These are phyloP conservation scores for Venusia cambrica DNA, from an alignment of 2,888 invertebrate species.

Conservation along the genomic window DNA sequence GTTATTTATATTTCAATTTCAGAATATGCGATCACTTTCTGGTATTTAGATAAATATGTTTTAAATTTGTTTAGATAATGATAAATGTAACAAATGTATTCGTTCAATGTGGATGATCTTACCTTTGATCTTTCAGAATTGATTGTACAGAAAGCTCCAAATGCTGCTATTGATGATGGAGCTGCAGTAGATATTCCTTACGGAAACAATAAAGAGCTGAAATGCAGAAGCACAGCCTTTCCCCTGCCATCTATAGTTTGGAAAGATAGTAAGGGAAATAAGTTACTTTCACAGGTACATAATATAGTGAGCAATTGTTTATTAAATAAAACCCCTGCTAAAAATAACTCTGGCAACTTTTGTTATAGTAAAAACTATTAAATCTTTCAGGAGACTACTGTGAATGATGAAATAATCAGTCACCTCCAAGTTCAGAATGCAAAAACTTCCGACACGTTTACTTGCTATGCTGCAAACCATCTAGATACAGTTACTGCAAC, in stretches of 20 bases:
- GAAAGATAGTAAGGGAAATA: constrained; percentile 14
- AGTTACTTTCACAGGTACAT: constrained; percentile 9
- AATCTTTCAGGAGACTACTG: constrained; percentile 7
- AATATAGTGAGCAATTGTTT: not conserved
- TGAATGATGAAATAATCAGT: constrained; percentile 2
- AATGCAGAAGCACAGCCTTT: constrained; percentile 9
- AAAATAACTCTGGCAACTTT: not conserved
- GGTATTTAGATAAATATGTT: no score
- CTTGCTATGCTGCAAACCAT: constrained; percentile 14
- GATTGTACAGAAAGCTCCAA: constrained; percentile 12
- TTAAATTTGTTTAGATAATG: no score
- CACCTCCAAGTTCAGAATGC: constrained; percentile 4
- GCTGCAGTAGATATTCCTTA: constrained; percentile 6
- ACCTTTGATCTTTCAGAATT: constrained; percentile 15
- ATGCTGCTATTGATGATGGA: constrained; percentile 2
- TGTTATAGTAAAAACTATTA: not conserved
- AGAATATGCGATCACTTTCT: no score
- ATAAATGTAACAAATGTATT: no score
- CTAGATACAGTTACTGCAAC: no score
- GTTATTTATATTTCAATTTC: no score
- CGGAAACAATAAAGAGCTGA: constrained; percentile 7
- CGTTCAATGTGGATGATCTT: no score
- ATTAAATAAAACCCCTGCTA: not conserved
- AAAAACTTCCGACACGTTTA: constrained; percentile 6
- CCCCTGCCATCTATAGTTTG: constrained; percentile 15